Conservation (phyloP, 2,888 invertebrate genomes). For the Steinernema hermaphroditum region DNA sequence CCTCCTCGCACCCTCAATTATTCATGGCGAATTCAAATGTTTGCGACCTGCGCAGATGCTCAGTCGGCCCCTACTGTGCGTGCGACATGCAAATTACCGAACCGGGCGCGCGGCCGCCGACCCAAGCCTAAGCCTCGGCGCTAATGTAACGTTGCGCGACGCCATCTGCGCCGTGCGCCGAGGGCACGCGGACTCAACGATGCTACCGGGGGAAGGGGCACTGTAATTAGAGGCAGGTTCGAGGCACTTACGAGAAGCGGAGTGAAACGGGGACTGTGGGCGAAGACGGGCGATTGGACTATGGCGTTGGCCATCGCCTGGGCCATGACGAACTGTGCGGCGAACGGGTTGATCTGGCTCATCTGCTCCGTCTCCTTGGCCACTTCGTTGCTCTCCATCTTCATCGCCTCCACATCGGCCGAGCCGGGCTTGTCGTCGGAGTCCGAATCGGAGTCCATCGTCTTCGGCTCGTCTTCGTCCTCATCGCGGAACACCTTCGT, state of each 20-base stretch:
- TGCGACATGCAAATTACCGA: constrained; percentile 30
- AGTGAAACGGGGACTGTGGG: no score
- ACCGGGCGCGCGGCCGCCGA: constrained; percentile 13
- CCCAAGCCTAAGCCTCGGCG: background rate
- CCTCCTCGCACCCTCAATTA: constrained; percentile 15
- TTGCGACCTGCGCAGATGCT: constrained; percentile 29
- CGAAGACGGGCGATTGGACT: background rate
- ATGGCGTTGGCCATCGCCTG: background rate
- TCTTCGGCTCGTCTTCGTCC: constrained; percentile 41
- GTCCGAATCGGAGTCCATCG: no score
- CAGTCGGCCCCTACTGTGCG: constrained; percentile 29
- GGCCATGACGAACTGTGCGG: background rate
- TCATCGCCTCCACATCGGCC: constrained; percentile 47
- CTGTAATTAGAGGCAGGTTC: background rate
- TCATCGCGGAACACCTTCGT: constrained; percentile 51
- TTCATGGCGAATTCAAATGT: constrained; percentile 29
- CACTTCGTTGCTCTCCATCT: constrained; percentile 62
- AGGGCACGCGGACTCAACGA: constrained; percentile 6
- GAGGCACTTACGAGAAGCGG: no score
- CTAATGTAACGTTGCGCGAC: constrained; percentile 30
- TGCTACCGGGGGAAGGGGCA: background rate
- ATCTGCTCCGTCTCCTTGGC: constrained; percentile 44
- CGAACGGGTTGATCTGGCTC: constrained; percentile 25
- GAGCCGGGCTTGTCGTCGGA: constrained; percentile 34
- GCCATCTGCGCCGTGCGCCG: constrained; percentile 13